Conservation (phyloP, 1,140 invertebrate species). For the Eciton burchellii region DNA sequence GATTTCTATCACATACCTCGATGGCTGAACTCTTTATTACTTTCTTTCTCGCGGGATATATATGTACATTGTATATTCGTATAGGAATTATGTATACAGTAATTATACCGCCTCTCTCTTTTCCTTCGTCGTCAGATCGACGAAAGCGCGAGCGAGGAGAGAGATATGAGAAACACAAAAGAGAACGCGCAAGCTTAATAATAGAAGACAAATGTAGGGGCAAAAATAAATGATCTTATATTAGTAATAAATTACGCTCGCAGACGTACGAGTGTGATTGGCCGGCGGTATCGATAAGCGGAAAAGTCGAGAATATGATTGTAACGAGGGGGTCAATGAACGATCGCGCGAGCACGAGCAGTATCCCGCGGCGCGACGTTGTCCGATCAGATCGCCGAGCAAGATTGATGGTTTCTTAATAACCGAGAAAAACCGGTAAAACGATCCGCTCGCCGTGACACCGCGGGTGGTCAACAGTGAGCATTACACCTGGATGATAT, state of each 20-base stretch:
- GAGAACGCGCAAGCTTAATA: not conserved
- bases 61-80: too few relatives aligned
- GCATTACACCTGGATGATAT: constrained; percentile 73
- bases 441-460: constrained; percentile 77
- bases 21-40: constrained; percentile 32
- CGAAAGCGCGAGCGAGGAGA: not conserved
- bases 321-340: constrained; percentile 57
- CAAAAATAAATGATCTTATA: not conserved
- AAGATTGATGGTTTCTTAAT: constrained; percentile 85
- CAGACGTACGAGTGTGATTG: not conserved
- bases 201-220: not conserved
- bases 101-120: not conserved
- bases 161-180: not conserved
- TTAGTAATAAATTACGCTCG: constrained; percentile 26
- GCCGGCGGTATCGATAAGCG: constrained; percentile 6
- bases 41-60: not conserved
- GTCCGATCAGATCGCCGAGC: constrained; percentile 73
- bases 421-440: constrained; percentile 84
- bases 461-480: constrained; percentile 77
- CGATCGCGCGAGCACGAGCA: constrained; percentile 55
- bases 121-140: not conserved
- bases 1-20: constrained; percentile 62
- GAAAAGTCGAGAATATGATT: constrained; percentile 33
- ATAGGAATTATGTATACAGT: not conserved
- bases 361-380: constrained; percentile 69